Evolutionary conservation across 2,113 vertebrate species (phyloP).

Genomic region (Ceyx melanurus): DNA sequence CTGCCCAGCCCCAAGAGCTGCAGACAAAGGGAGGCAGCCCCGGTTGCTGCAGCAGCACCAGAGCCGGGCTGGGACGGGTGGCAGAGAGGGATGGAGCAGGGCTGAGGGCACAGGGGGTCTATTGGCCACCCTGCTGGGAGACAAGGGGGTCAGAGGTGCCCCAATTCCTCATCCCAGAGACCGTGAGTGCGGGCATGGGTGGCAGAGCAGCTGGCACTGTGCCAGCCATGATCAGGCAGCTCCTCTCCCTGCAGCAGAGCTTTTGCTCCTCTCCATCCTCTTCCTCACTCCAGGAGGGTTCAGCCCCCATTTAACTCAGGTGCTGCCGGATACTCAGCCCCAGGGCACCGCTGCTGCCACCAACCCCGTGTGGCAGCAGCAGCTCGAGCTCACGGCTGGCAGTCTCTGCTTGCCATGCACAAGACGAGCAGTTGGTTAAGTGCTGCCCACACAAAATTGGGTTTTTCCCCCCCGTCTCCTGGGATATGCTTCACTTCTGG

Average conservation of each 20-base stretch:
- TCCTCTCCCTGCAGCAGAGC: neutral
- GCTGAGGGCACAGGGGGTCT: neutral
- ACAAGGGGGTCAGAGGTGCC: neutral
- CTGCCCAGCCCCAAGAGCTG: neutral
- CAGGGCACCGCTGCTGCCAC: rapidly evolving
- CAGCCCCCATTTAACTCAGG: rapidly evolving
- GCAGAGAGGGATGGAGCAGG: rapidly evolving
- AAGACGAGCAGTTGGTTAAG: rapidly evolving
- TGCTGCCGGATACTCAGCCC: neutral
- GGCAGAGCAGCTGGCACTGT: neutral
- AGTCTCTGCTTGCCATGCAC: rapidly evolving
- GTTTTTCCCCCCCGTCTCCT: neutral
- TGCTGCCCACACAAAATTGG: neutral
- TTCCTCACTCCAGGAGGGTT: rapidly evolving
- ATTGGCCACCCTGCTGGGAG: neutral
- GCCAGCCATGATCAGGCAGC: neutral
- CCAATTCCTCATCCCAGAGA: neutral
- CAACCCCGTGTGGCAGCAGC: neutral
- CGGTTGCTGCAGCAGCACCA: neutral
- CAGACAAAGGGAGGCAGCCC: neutral
- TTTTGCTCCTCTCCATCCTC: neutral
- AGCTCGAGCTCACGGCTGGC: neutral
- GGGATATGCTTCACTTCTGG: neutral
- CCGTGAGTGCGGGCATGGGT: rapidly evolving
- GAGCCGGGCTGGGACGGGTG: neutral